Evolutionary conservation across 2,113 vertebrate genomes (phyloP), one percentile per base, ranked within the genome.

Genomic region (Tapirus terrestris): DNA sequence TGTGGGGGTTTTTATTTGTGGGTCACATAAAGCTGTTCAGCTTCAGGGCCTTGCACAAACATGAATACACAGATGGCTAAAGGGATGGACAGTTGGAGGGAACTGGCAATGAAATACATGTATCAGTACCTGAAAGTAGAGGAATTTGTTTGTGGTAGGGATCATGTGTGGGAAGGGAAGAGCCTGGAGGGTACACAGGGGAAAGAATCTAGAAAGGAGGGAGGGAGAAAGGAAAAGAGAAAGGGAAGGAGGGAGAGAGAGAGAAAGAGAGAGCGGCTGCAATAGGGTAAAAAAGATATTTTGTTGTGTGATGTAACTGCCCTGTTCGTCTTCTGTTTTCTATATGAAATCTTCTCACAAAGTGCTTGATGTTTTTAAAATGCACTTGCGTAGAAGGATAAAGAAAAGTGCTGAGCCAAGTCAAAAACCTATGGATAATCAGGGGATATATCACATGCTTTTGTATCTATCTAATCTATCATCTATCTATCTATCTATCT

Each of bases 171-270:
- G 27, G 20, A 33, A 61, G 14, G 8, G 4, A 23, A 27, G 18
- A 36, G 21, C 14, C 36, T 56, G 17, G 12, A 48, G 31, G 45
- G 5, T 5, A 16, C 2, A 8, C 4, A 6, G 3, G 7, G 4
- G 9, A n/a, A 81, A 77, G 36, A 45, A 33, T 0, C 13, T 36
- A 75, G 1, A 33, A 68, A 61, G 33, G 29, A 53, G 3, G 5
- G 9, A 31, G 8, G 8, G 1, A 48, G 17, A 5, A 23, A 7
- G 10, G 21, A 6, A 43, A 27, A 58, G 12, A 75, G 70, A 58
- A 6, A 23, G 1, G 7, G 4, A 48, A 10, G n/a, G 3, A 75
- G 8, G 18, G 12, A 43, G 10, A 25, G 3, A n/a, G 17, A 7
- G 23, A 17, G n/a, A 31, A 51, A 27, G 0, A 56, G 18, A 45